Conservation (phyloP, 2,888 invertebrate genomes). For the Cephus sareptanus region DNA sequence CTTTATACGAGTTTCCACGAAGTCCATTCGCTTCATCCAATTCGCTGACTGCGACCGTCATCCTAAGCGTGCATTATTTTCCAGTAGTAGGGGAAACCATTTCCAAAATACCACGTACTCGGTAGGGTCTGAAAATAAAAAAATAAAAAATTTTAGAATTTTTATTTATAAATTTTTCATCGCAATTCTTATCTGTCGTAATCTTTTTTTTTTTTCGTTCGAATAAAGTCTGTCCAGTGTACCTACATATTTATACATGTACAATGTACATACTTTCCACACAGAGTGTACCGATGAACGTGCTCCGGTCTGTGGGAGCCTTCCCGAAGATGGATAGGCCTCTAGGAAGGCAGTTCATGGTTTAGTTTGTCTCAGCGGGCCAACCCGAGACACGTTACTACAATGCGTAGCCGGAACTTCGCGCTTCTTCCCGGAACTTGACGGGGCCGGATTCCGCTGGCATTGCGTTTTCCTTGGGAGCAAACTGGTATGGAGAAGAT, state of each 20-base stretch:
- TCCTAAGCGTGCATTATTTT: not conserved
- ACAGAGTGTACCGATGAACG: not conserved
- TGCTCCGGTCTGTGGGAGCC: slow-evolving; percentile 12
- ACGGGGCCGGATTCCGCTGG: slow-evolving; percentile 47
- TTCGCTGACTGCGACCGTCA: not conserved
- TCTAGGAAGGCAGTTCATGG: slow-evolving; percentile 29
- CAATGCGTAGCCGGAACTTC: slow-evolving; percentile 57
- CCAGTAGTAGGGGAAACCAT: not conserved
- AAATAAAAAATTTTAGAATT: not conserved
- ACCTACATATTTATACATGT: not conserved
- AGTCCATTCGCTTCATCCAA: not conserved
- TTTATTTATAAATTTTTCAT: not conserved
- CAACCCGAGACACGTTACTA: slow-evolving; percentile 27
- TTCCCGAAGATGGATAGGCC: slow-evolving; percentile 18
- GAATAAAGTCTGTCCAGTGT: not conserved
- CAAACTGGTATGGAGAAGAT: slow-evolving; percentile 15
- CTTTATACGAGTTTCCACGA: not conserved
- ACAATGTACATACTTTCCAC: not conserved
- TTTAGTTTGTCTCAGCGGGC: slow-evolving; percentile 38
- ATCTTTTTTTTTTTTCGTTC: not conserved
- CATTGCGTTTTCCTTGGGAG: slow-evolving; percentile 49
- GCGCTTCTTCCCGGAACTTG: slow-evolving; percentile 54
- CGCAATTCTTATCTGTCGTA: not conserved
- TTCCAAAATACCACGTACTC: not conserved
- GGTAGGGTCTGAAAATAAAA: not conserved